Base-by-base conservation (phyloP, 1,140 invertebrate species). In the Euschistus heros region DNA sequence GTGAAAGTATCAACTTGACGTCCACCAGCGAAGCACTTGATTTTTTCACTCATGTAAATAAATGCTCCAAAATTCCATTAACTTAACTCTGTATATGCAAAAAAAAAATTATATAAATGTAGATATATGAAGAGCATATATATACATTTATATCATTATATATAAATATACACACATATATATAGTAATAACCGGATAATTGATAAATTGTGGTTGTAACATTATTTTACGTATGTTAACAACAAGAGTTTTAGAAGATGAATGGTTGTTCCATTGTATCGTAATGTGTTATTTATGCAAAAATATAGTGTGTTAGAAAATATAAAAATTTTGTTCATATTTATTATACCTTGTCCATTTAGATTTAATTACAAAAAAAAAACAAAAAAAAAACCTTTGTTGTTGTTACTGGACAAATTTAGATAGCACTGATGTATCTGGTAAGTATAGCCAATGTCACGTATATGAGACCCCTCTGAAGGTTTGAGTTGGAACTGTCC, bases 251-350 rank as follows among this genome's bases (percentile, higher is more conserved):
- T 42, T 61, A 33, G 59, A 44, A 61, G 59, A 44, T 42, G 30
- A 30, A 61, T 42, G 30, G 26, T 37, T 37, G 59, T 61, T 44
- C 59, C 30, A 44, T 61, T 61, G 59, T 61, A 61, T 42, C 33
- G 59, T 61, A 61, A 42, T 61, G 59, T 61, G 59, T 61, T 61
- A 61, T 61, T 61, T 61, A 61, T 61, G 59, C 30, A 61, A 44
- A 61, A 61, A 61, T 61, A 61, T 61, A 61, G 59, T 61, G 59
- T 61, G 59, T 61, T 61, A 61, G 59, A 61, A 61, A 44, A 61
- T 10, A 37, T 37, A 37, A 37, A 37, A 10, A 37, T 37, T 37
- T 37, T 37, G 5, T 37, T 37, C 33, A 37, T 37, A 37, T 13
- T 13, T 37, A 37, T 37, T 37, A 10, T 37, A 37, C 10, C 33